Evolutionary conservation across 2,113 vertebrate genomes (phyloP).

Genomic region (Oreochromis tanganicae): DNA sequence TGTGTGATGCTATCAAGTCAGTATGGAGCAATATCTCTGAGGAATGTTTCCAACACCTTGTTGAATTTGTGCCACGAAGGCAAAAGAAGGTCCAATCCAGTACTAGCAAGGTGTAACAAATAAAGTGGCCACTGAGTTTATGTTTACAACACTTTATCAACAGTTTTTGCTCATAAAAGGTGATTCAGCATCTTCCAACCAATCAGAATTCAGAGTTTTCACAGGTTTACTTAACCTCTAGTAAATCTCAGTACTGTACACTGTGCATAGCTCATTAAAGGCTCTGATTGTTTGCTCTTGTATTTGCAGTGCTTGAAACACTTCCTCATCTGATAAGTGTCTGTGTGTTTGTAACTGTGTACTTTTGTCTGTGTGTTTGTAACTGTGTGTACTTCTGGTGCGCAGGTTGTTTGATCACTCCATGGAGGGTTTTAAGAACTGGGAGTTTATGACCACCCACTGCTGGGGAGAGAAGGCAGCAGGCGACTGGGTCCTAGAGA

Average conservation of each 20-base stretch:
- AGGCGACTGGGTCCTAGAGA: constrained; percentile 96
- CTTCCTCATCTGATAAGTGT: not conserved
- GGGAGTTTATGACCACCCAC: constrained; percentile 99
- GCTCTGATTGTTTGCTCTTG: not conserved
- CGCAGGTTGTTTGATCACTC: constrained; percentile 97
- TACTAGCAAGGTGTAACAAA: not conserved
- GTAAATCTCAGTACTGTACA: not conserved
- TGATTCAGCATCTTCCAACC: not conserved
- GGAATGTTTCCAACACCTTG: not conserved
- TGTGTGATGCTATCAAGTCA: not conserved
- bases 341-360: not conserved
- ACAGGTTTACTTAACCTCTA: not conserved
- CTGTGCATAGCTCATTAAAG: not conserved
- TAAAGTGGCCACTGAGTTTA: not conserved
- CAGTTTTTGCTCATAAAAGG: not conserved
- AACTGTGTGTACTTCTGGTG: constrained; percentile 19
- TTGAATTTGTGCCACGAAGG: not conserved
- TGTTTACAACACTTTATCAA: not conserved
- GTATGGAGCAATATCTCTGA: not conserved
- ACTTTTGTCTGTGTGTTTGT: not conserved
- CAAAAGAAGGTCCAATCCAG: not conserved
- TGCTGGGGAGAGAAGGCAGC: constrained; percentile 97
- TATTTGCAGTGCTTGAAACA: not conserved
- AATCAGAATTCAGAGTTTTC: not conserved
- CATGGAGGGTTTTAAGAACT: constrained; percentile 99